Conservation (phyloP, 2,888 invertebrate genomes). For the Lissocephala sabroskyi region DNA sequence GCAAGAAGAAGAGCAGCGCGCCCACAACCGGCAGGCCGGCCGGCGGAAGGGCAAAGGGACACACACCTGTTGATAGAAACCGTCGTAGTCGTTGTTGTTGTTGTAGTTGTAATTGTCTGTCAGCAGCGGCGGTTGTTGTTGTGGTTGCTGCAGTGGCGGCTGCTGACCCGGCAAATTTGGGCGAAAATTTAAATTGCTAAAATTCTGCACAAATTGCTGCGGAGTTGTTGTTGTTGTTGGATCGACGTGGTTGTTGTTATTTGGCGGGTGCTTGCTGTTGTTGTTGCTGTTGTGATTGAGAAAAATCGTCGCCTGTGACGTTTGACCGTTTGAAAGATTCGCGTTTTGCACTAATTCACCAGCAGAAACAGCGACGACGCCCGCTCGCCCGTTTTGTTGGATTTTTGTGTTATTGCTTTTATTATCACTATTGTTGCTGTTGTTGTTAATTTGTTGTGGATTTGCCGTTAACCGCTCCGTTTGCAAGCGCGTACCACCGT, state of each 20-base stretch:
- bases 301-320: conserved; percentile 46
- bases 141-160: conserved; percentile 26
- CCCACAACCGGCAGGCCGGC: not conserved
- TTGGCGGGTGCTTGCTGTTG: conserved; percentile 35
- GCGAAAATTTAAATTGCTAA: conserved; percentile 53
- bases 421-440: conserved; percentile 18
- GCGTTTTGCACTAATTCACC: conserved; percentile 51
- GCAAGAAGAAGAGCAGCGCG: not conserved
- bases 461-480: conserved; percentile 45
- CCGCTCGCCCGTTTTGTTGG: conserved; percentile 28
- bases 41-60: conserved; percentile 3
- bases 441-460: conserved; percentile 20
- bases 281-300: conserved; percentile 38
- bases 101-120: conserved; percentile 16
- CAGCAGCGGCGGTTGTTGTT: conserved; percentile 20
- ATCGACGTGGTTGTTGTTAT: conserved; percentile 24
- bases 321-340: conserved; percentile 51
- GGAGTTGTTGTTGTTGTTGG: conserved; percentile 33
- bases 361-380: no score
- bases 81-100: conserved; percentile 29
- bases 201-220: conserved; percentile 27
- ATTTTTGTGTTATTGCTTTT: conserved; percentile 31
- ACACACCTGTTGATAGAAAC: conserved; percentile 70
- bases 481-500: conserved; percentile 71
- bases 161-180: conserved; percentile 27